Evolutionary conservation across 1,140 invertebrate species (phyloP).

Genomic region (Ceratoteleas bidentatus): DNA sequence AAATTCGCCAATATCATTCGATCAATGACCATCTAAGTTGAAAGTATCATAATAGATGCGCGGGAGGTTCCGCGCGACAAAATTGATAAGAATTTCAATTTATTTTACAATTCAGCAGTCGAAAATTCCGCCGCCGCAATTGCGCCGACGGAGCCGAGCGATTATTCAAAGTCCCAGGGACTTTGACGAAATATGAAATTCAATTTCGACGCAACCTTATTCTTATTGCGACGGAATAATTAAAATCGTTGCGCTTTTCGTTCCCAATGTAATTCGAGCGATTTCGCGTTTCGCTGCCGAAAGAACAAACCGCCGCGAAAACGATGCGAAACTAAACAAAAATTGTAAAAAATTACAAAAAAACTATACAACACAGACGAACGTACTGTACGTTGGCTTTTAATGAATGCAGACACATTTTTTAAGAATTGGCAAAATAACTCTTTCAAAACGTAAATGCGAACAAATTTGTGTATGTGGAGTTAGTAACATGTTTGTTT

Average conservation of each 20-base stretch:
- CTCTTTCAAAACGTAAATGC: too few relatives aligned
- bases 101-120: conserved; percentile 60
- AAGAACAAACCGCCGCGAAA: too few relatives aligned
- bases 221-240: conserved; percentile 56
- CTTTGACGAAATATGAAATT: conserved; percentile 62
- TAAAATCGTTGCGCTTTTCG: conserved; percentile 21
- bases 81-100: conserved; percentile 64
- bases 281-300: too few relatives aligned
- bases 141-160: conserved; percentile 55
- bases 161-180: conserved; percentile 52
- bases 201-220: conserved; percentile 41
- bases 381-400: too few relatives aligned
- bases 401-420: too few relatives aligned
- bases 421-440: too few relatives aligned
- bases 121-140: conserved; percentile 49
- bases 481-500: too few relatives aligned
- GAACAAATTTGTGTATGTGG: too few relatives aligned
- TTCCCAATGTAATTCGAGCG: too few relatives aligned
- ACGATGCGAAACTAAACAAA: too few relatives aligned
- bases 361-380: too few relatives aligned
- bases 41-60: conserved; percentile 62
- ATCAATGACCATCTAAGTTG: conserved; percentile 63
- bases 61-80: conserved; percentile 48
- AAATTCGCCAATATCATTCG: conserved; percentile 62
- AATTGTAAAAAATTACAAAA: too few relatives aligned